phyloP scores from a whole-genome alignment of 2,113 vertebrate genomes.

The Columbina picui region DNA sequence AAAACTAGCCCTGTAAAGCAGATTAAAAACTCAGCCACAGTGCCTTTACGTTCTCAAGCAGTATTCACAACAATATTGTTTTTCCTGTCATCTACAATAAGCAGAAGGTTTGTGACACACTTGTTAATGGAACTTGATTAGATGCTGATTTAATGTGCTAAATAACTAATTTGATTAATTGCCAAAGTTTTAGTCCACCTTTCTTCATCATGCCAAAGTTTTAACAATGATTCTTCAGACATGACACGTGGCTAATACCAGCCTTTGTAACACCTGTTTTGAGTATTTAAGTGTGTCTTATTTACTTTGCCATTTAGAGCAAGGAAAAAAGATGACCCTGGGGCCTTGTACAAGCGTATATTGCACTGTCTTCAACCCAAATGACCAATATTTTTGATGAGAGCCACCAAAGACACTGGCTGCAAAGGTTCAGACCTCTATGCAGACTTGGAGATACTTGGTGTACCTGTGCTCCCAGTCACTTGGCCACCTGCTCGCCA shows the following conservation, averaged over 20 bases:
- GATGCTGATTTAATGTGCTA: neutral
- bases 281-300: neutral
- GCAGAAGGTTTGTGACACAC: neutral
- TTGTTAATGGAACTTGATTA: neutral
- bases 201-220: neutral
- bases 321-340: fast-evolving
- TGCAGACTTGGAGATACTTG: neutral
- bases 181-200: neutral
- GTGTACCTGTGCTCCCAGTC: neutral
- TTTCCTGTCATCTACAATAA: neutral
- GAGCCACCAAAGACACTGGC: neutral
- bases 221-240: neutral
- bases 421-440: neutral
- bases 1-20: neutral
- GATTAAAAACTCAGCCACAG: neutral
- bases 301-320: neutral
- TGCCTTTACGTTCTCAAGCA: neutral
- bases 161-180: neutral
- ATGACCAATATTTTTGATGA: neutral
- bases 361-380: neutral
- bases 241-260: neutral
- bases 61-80: neutral
- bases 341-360: neutral
- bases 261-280: neutral
- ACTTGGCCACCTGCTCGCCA: neutral